phyloP scores from a whole-genome alignment of 1,140 invertebrate genomes.

The Zaprionus capensis region DNA sequence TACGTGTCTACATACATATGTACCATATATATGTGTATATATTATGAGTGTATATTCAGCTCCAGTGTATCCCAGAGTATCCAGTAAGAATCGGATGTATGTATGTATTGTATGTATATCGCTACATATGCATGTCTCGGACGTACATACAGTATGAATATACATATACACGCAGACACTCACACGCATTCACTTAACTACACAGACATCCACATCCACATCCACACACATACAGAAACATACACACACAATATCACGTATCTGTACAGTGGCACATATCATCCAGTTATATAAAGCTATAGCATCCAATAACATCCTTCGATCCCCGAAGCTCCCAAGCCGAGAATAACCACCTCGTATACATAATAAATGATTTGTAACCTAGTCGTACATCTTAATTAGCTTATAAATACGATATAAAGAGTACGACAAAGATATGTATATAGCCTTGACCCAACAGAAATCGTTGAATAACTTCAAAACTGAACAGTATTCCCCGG shows the following conservation, averaged over 20 bases:
- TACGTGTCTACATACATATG: conserved; percentile 11
- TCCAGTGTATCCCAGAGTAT: background rate
- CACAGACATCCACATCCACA: conserved; percentile 3
- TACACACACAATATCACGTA: conserved; percentile 1
- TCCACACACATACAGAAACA: conserved; percentile 4
- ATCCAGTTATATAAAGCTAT: conserved; percentile 8
- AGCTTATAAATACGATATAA: background rate
- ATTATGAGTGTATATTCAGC: conserved; percentile 15
- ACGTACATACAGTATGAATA: conserved; percentile 17
- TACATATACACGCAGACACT: conserved; percentile 11
- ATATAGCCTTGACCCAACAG: background rate
- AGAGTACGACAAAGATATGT: background rate
- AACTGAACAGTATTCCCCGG: too few species aligned
- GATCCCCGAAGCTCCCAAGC: conserved; percentile 8
- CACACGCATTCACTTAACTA: background rate
- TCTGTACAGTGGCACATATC: conserved; percentile 27
- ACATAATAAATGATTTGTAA: background rate
- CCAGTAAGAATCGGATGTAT: conserved; percentile 8
- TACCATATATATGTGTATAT: background rate
- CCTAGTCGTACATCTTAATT: background rate
- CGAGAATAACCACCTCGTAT: background rate
- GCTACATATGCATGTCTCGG: conserved; percentile 13
- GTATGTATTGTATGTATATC: conserved; percentile 18
- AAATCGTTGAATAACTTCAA: too few species aligned
- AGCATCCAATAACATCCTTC: conserved; percentile 10